Conservation (phyloP, 2,113 vertebrate genomes). For the Alaudala cheleensis region DNA sequence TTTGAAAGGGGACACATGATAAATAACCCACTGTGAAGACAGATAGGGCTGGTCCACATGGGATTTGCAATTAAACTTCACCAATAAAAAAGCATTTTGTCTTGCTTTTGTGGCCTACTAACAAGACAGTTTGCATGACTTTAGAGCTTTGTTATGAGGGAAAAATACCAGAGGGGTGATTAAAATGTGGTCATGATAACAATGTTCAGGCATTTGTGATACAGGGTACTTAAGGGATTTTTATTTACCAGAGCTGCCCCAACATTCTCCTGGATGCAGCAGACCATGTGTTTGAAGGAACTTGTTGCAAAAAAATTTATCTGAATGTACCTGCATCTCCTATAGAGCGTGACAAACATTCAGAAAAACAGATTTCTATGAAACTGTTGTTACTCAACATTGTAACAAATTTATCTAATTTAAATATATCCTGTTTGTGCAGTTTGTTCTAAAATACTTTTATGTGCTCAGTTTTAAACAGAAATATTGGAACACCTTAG, state of each 20-base stretch:
- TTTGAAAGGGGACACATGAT: neutral
- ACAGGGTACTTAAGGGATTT: neutral
- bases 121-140: neutral
- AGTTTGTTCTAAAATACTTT: neutral
- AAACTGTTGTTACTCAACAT: neutral
- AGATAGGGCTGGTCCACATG: neutral
- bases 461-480: neutral
- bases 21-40: neutral
- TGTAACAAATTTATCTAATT: neutral
- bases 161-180: neutral
- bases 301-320: neutral
- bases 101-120: neutral
- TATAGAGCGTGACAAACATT: neutral
- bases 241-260: neutral
- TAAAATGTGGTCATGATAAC: neutral
- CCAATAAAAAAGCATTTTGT: neutral
- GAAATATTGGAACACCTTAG: neutral
- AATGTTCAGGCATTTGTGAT: neutral
- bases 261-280: neutral
- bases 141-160: neutral
- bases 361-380: neutral
- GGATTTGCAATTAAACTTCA: conserved; percentile 4
- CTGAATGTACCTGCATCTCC: conserved; percentile 22
- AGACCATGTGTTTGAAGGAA: conserved; percentile 27
- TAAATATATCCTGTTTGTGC: neutral